Conservation (phyloP, 2,888 invertebrate species). For the Pollenia angustigena region DNA sequence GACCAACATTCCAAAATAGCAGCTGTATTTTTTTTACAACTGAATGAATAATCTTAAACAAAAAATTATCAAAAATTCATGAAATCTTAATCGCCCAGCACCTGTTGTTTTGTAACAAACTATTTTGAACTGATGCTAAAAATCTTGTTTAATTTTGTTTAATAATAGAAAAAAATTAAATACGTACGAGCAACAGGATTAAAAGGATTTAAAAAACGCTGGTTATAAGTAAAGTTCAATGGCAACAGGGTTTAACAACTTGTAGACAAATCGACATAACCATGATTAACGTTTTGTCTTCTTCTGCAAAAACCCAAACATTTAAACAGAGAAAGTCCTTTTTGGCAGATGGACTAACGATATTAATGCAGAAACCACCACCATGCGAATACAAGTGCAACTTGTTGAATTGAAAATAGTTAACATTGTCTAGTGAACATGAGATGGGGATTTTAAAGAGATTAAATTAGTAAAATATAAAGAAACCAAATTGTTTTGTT, state of each 20-base stretch:
- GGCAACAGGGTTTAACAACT: background rate
- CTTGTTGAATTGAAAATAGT: conserved; percentile 33
- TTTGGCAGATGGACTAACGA: background rate
- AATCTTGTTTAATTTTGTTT: background rate
- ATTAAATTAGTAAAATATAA: background rate
- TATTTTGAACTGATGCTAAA: conserved; percentile 1
- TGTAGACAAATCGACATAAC: conserved; percentile 20
- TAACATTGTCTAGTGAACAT: background rate
- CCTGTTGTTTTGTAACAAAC: conserved; percentile 46
- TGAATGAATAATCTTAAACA: conserved; percentile 12
- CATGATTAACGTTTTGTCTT: background rate
- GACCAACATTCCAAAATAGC: background rate
- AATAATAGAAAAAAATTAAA: conserved; percentile 27
- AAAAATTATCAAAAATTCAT: conserved; percentile 20
- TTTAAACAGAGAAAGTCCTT: background rate
- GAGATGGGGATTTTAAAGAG: background rate
- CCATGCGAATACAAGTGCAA: conserved; percentile 13
- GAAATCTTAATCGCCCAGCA: conserved; percentile 43
- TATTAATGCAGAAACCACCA: conserved; percentile 3
- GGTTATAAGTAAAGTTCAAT: conserved; percentile 36
- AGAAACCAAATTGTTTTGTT: background rate
- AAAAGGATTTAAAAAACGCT: conserved; percentile 1
- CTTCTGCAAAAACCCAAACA: background rate
- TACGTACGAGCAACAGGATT: conserved; percentile 45
- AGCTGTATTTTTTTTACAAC: conserved; percentile 29